phyloP scores from a whole-genome alignment of 1,140 invertebrate species.

The Pogonognathellus flavescens region DNA sequence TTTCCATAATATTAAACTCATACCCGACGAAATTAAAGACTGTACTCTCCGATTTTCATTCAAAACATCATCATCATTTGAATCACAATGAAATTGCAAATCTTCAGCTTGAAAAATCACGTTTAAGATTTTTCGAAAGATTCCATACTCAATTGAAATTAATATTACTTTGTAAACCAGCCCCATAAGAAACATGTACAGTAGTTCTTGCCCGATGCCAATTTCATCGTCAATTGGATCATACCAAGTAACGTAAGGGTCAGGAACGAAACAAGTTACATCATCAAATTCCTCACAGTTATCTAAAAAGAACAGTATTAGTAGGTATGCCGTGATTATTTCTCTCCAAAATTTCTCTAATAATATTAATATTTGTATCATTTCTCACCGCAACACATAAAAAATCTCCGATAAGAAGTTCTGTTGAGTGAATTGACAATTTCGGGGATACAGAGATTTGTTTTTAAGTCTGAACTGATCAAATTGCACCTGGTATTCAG shows the following conservation, averaged over 20 bases:
- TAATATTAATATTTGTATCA: neutral
- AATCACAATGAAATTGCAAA: constrained; percentile 22
- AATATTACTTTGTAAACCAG: constrained; percentile 41
- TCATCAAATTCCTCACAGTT: constrained; percentile 52
- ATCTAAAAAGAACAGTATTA: constrained; percentile 31
- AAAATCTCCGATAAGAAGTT: neutral
- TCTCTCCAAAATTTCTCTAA: no score
- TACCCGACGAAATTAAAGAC: constrained; percentile 3
- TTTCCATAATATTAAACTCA: no score
- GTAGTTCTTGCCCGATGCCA: constrained; percentile 55
- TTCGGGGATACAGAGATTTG: constrained; percentile 55
- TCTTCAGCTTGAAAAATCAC: neutral
- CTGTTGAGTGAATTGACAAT: neutral
- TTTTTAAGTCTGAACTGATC: constrained; percentile 47
- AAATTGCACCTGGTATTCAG: constrained; percentile 62
- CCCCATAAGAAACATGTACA: constrained; percentile 49
- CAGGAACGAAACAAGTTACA: constrained; percentile 45
- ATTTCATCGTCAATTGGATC: constrained; percentile 3
- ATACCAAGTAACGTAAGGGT: constrained; percentile 49
- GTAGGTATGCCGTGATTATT: no score
- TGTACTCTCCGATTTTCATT: constrained; percentile 45
- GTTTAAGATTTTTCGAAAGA: neutral
- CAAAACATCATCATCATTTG: constrained; percentile 51
- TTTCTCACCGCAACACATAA: constrained; percentile 30
- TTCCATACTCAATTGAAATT: constrained; percentile 25